phyloP scores from a whole-genome alignment of 37 sponge, comb jelly and placozoan genomes.

The Chondrilla cf. caribensis region DNA sequence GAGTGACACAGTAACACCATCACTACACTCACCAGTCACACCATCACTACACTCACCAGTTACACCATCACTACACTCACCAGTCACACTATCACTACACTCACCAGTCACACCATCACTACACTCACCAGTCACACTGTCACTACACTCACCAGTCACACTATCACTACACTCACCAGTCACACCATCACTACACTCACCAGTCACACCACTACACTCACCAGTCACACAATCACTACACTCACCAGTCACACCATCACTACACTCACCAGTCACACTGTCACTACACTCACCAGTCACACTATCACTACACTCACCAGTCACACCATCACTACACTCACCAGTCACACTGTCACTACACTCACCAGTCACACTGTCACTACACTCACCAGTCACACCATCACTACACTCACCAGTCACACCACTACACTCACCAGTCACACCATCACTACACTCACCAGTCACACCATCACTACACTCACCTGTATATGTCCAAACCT shows the following conservation, averaged over 20 bases:
- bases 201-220: not conserved
- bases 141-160: not conserved
- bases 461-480: not conserved
- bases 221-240: not conserved
- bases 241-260: not conserved
- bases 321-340: not conserved
- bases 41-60: not conserved
- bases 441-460: not conserved
- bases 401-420: not conserved
- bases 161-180: not conserved
- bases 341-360: conserved; percentile 24
- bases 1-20: not conserved
- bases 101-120: not conserved
- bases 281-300: not conserved
- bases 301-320: not conserved
- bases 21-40: not conserved
- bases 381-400: too few species aligned
- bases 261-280: not conserved
- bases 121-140: not conserved
- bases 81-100: not conserved
- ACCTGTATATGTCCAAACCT: conserved; percentile 18
- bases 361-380: too few species aligned
- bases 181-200: not conserved
- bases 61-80: not conserved
- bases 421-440: not conserved